Base-by-base conservation (phyloP, 2,797 vertebrate genomes). In the Dromococcyx pavoninus region DNA sequence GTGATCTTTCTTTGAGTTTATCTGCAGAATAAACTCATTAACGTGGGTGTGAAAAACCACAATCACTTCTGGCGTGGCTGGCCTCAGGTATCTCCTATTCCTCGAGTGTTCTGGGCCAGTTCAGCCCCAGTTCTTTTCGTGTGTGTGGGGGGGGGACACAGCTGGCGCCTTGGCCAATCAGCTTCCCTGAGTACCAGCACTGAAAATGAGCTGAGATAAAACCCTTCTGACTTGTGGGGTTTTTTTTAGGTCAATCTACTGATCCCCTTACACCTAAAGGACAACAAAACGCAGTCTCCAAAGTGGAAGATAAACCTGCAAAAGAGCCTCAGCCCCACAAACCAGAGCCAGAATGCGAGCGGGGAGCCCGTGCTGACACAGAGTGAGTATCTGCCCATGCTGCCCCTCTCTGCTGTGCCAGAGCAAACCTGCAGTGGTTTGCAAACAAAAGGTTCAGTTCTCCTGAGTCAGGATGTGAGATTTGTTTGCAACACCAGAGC, bases 181-280 rank as follows among this genome's bases (percentile, higher is more conserved):
- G 35, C n/a, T 83, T 8, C 18, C 13, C 15, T 54, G 69, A 37
- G 71, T 43, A 43, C 50, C 2, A 9, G 44, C 0, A 1, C 13
- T 21, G 44, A 64, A 81, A 87, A 44, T 0, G 19, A 78, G 73
- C 82, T 7, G 27, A 39, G 23, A 41, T 57, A 67, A 81, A 95
- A 28, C 44, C 2, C 0, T 66, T 71, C 91, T 73, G 66, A 87
- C 64, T 56, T 24, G n/a, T 21, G 5, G 11, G 11, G 11, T 28
- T 43, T 24, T 11, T 24, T 28, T 43, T 53, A 98, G 98, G 95
- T 98, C 91, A 97, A 95, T 56, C 87, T 97, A 8, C 78, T 98
- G 86, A 90, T 94, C 28, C 96, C 97, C 6, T 57, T 90, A 28
- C 95, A 98, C 69, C 71, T 95, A 65, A 95, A 87, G 39, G 95